Percentiles rank a stretch among this genome's conserved stretches.
These are phyloP conservation scores for Xiphydria camelus DNA, from an alignment of 2,888 invertebrate genomes.

Conservation along the genomic window DNA sequence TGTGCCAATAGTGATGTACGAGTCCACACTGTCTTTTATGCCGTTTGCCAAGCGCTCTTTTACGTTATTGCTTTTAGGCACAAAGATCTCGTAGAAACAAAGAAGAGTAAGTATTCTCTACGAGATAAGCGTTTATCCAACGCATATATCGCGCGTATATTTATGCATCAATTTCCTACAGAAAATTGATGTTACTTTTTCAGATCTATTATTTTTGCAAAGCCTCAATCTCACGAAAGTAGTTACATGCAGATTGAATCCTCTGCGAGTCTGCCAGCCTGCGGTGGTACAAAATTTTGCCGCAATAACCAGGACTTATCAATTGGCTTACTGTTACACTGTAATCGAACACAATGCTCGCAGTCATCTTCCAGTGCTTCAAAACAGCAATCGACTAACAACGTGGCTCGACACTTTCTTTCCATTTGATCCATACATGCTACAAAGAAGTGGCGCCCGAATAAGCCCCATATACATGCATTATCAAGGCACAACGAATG, in stretches of 20 bases:
- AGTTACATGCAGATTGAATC: constrained; percentile 85
- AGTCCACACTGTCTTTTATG: constrained; percentile 87
- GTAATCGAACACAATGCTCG: constrained; percentile 84
- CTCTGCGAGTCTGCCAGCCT: constrained; percentile 78
- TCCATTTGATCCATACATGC: constrained; percentile 87
- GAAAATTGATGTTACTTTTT: constrained; percentile 39
- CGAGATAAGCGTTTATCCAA: too few species aligned
- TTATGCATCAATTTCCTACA: too few species aligned
- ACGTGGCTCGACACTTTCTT: constrained; percentile 73
- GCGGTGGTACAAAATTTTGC: constrained; percentile 81
- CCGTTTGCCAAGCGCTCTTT: constrained; percentile 90
- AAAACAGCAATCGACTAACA: constrained; percentile 58
- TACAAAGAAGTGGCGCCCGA: constrained; percentile 63
- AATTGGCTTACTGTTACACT: constrained; percentile 89
- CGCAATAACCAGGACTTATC: constrained; percentile 79
- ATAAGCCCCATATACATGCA: constrained; percentile 60
- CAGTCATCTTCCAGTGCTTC: constrained; percentile 63
- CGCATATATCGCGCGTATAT: constrained; percentile 6
- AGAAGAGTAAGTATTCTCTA: constrained; percentile 76
- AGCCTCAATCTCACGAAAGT: constrained; percentile 83
- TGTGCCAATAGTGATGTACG: constrained; percentile 64
- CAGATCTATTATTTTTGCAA: constrained; percentile 79
- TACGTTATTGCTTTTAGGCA: constrained; percentile 90
- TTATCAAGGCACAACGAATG: constrained; percentile 55
- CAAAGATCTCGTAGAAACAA: constrained; percentile 75